Conservation (phyloP, 2,113 vertebrate genomes). For the Strigops habroptila region DNA sequence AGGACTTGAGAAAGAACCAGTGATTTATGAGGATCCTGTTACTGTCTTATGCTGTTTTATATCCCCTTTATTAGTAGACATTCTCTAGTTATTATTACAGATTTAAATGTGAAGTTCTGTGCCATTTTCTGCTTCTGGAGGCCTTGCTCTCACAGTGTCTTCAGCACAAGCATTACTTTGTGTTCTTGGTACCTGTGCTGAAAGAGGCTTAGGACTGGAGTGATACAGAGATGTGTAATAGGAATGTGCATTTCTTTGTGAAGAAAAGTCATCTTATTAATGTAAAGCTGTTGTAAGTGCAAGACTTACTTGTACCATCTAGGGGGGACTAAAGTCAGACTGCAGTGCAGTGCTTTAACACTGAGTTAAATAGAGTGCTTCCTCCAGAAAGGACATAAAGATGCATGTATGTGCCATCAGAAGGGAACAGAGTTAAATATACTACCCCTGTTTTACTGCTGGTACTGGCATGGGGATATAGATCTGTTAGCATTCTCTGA, state of each 20-base stretch:
- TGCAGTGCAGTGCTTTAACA: not conserved
- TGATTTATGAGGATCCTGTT: not conserved
- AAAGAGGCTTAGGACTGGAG: not conserved
- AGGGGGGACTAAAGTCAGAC: not conserved
- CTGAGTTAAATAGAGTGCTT: not conserved
- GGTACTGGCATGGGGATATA: not conserved
- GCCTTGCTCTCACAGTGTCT: not conserved
- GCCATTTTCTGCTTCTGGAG: not conserved
- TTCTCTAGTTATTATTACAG: not conserved
- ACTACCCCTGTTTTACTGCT: not conserved
- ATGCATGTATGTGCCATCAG: not conserved
- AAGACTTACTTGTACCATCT: not conserved
- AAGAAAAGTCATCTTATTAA: not conserved
- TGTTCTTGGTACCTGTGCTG: not conserved
- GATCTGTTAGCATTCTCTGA: not conserved
- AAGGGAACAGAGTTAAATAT: not conserved
- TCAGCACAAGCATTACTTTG: not conserved
- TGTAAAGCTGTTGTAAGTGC: not conserved
- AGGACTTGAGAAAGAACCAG: not conserved
- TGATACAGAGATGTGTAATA: no score
- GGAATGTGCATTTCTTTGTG: not conserved
- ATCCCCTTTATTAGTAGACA: not conserved
- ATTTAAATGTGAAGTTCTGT: not conserved
- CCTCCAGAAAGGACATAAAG: not conserved
- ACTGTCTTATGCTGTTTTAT: not conserved